A percentile compares a stretch with the other conserved stretches of the same genome.
phyloP scores from a whole-genome alignment of 2,888 invertebrate genomes.

The Thecophora atra region DNA sequence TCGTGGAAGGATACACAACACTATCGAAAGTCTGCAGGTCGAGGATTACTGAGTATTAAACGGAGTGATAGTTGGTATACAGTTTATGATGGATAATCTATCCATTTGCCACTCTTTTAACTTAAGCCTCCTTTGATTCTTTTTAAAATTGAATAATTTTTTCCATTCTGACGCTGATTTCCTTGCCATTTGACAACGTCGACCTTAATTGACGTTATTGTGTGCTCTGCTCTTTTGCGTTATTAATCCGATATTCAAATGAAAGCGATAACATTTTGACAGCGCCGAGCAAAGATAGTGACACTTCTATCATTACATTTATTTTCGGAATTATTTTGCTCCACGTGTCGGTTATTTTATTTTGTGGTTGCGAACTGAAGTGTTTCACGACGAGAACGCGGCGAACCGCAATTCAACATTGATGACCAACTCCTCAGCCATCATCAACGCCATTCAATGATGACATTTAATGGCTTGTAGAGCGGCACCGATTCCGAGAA shows the following conservation, averaged over 20 bases:
- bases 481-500: constrained; percentile 55
- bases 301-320: constrained; percentile 7
- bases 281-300: constrained; percentile 26
- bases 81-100: too few relatives aligned
- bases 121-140: not conserved
- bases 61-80: too few relatives aligned
- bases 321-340: not conserved
- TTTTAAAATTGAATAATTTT: not conserved
- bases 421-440: constrained; percentile 11
- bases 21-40: too few relatives aligned
- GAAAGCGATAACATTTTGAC: constrained; percentile 30
- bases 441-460: constrained; percentile 37
- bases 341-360: not conserved
- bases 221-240: constrained; percentile 58
- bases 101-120: too few relatives aligned
- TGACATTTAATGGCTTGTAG: constrained; percentile 41
- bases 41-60: too few relatives aligned
- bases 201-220: constrained; percentile 60
- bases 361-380: not conserved
- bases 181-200: not conserved
- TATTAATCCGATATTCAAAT: constrained; percentile 37
- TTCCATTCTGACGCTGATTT: not conserved
- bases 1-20: too few relatives aligned
- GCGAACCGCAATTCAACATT: not conserved
- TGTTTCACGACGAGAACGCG: not conserved